These are phyloP conservation scores for Stratiolaelaps scimitus DNA, from an alignment of 1,140 invertebrate genomes.

Conservation along the genomic window DNA sequence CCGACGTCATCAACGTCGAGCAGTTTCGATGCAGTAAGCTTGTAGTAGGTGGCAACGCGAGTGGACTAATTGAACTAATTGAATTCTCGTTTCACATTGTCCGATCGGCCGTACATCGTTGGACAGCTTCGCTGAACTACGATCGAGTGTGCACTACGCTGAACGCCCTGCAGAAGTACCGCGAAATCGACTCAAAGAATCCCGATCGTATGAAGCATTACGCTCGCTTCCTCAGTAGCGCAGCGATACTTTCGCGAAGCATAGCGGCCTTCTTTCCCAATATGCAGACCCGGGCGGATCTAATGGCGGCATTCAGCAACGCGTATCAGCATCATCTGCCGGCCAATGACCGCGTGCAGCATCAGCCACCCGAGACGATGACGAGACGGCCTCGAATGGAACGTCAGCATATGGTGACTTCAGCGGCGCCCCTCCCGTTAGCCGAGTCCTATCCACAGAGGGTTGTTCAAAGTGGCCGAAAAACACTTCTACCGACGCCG, in stretches of 20 bases:
- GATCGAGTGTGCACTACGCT: background rate
- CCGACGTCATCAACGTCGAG: too few relatives aligned
- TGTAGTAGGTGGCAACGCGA: too few relatives aligned
- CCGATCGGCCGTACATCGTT: background rate
- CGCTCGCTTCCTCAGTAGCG: conserved; percentile 1
- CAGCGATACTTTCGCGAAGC: background rate
- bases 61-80: too few relatives aligned
- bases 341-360: background rate
- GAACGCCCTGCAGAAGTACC: background rate
- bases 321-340: background rate
- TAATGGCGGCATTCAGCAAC: background rate
- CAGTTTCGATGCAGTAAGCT: too few relatives aligned
- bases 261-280: conserved; percentile 15
- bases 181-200: background rate
- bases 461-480: too few relatives aligned
- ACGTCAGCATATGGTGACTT: too few relatives aligned
- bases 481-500: too few relatives aligned
- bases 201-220: background rate
- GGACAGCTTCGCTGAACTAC: conserved; percentile 17
- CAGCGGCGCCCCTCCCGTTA: too few relatives aligned
- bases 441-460: too few relatives aligned
- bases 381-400: too few relatives aligned
- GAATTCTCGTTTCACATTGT: background rate
- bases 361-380: too few relatives aligned
- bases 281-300: conserved; percentile 15